Evolutionary conservation across 1,140 invertebrate genomes (phyloP), one percentile per base, ranked within the genome.

Genomic region (Mizuhopecten yessoensis): DNA sequence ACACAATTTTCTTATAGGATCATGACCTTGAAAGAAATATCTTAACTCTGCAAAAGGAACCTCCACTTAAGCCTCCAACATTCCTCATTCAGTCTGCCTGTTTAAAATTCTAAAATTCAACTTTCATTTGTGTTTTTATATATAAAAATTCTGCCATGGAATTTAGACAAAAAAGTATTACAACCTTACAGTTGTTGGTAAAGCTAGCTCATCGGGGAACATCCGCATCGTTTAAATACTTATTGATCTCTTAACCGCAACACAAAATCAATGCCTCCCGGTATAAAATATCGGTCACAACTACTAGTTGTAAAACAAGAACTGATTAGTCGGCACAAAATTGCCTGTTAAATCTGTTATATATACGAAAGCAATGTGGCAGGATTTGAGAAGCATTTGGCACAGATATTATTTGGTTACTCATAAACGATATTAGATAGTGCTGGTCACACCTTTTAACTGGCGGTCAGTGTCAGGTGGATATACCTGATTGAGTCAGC

Each of bases 181-280:
- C 57, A 75, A 75, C 57, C 57, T 75, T 29, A 75, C 3, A 75
- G 57, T 29, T 13, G n/a, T 1, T 75, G 2, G 23, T 75, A 75
- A n/a, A 75, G 57, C 57, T 29, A n/a, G 57, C n/a, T 75, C n/a
- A 29, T n/a, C 2, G 1, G 23, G 57, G 29, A 75, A 75, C 57
- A 75, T 75, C 57, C 57, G 57, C 57, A 75, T 75, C 57, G 57
- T 75, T 75, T 75, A 75, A 75, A 75, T 75, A 75, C 57, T 75
- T 75, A 75, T 75, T 75, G 57, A 75, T 75, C 23, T 7, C 1
- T 5, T n/a, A 75, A 75, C 57, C n/a, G 57, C 57, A 75, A 29
- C 57, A 75, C 57, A 75, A 75, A 75, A 75, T 75, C 57, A 75
- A 75, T 75, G 57, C 7, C 5, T 75, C n/a, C 15, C 11, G 57